Evolutionary conservation across 2,113 vertebrate species (phyloP), one percentile per base, ranked within the genome.

Genomic region (Pangasianodon gigas): DNA sequence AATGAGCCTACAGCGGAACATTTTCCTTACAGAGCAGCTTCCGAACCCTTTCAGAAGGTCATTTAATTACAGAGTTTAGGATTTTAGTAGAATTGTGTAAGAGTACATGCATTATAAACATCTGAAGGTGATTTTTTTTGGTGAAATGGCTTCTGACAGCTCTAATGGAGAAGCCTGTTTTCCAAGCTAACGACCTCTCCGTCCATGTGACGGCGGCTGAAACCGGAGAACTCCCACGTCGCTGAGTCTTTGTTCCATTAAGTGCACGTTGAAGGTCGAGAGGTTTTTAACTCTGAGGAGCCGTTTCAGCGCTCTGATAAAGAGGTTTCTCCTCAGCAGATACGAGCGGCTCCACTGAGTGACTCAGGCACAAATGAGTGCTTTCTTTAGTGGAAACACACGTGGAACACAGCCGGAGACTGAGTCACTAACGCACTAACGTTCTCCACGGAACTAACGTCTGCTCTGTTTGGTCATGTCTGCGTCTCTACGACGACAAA

Each of bases 401-500:
- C n/a, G 41, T 52, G 26, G 46, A 83, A 3, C 79, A 29, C 87
- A 37, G 60, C 46, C 62, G 69, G 44, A 79, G 86, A 24, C 75
- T 82, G 82, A 83, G 41, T 74, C 51, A 74, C 81, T 88, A 18
- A 67, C 21, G 77, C 7, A 4, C 48, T 48, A 16, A 56, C 54
- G 52, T 83, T 69, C 80, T 82, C n/a, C n/a, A 37, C 52, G 14
- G 80, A 83, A 82, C 80, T 32, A 84, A 60, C 19, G 11, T 14
- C 52, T 83, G 79, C 62, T 83, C 62, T 44, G 80, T 37, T 44
- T 62, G 54, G 24, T 71, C 80, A 44, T 37, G 62, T 74, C 54
- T 60, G n/a, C n/a, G 41, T 79, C 88, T 44, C 88, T 80, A 84
- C 75, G 69, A 56, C 52, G 24, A 89, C 89, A 80, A 81, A 80